Conservation (phyloP, 2,797 vertebrate genomes). For the Sebastes taczanowskii region DNA sequence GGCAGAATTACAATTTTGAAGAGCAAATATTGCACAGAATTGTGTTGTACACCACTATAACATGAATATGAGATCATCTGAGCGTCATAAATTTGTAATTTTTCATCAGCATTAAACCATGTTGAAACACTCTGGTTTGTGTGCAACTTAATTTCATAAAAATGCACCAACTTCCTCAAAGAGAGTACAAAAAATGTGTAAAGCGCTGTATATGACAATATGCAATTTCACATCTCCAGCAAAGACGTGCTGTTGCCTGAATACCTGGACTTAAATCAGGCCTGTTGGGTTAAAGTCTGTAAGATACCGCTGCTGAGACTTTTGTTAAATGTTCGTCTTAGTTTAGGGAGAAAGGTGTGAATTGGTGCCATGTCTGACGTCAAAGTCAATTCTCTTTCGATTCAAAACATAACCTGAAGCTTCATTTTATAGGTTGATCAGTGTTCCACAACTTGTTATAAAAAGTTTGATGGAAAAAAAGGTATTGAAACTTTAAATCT, state of each 20-base stretch:
- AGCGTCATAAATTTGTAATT: background rate
- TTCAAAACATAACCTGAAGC: slow-evolving; percentile 16
- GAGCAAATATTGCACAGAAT: background rate
- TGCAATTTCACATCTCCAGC: slow-evolving; percentile 37
- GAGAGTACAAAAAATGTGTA: slow-evolving; percentile 24
- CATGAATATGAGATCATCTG: background rate
- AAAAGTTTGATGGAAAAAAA: slow-evolving; percentile 16
- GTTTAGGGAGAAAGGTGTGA: slow-evolving; percentile 25
- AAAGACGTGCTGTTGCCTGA: slow-evolving; percentile 25
- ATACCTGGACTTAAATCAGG: slow-evolving; percentile 23
- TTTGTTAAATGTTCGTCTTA: slow-evolving; percentile 42
- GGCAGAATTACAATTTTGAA: background rate
- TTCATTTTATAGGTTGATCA: slow-evolving; percentile 12
- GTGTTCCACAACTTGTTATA: slow-evolving; percentile 9
- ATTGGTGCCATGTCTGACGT: slow-evolving; percentile 15
- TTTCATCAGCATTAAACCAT: background rate
- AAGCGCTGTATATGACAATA: slow-evolving; percentile 30
- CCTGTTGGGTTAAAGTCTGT: slow-evolving; percentile 14
- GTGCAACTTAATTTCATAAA: background rate
- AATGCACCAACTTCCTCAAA: background rate
- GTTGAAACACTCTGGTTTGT: background rate
- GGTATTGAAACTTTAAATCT: background rate
- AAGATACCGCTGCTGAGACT: slow-evolving; percentile 25
- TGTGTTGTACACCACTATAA: background rate
- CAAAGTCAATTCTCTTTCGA: slow-evolving; percentile 17